Percentiles rank a stretch among this genome's conserved stretches.
Evolutionary conservation across 2,888 invertebrate species (phyloP).

Genomic region (Orgyia antiqua): DNA sequence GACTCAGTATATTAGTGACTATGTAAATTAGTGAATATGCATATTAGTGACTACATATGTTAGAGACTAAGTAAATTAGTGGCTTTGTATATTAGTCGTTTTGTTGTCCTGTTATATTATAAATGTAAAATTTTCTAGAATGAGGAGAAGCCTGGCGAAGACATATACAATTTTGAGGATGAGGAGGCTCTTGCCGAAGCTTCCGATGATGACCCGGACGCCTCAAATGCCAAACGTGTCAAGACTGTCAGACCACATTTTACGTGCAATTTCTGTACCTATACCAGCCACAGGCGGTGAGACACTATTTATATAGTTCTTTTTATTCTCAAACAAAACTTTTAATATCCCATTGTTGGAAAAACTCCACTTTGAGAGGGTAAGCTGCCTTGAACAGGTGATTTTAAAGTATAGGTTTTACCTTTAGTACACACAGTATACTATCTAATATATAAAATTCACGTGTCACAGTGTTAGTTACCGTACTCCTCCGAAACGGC

Average conservation of each 20-base stretch:
- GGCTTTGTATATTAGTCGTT: too few relatives aligned
- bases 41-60: too few relatives aligned
- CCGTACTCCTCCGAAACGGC: too few relatives aligned
- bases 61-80: too few relatives aligned
- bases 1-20: too few relatives aligned
- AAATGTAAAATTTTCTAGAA: constrained; percentile 11
- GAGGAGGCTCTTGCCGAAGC: constrained; percentile 67
- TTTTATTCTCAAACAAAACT: neutral
- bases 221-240: constrained; percentile 61
- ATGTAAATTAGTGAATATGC: too few relatives aligned
- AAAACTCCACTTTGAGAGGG: neutral
- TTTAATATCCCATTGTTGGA: neutral
- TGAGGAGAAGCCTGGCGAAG: constrained; percentile 58
- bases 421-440: too few relatives aligned
- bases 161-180: constrained; percentile 86
- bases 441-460: too few relatives aligned
- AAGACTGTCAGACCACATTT: constrained; percentile 79
- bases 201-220: constrained; percentile 49
- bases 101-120: too few relatives aligned
- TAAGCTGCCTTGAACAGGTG: too few relatives aligned
- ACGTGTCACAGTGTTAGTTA: too few relatives aligned
- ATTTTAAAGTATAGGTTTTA: too few relatives aligned
- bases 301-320: constrained; percentile 7
- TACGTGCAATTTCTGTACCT: constrained; percentile 94
- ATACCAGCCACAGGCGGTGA: constrained; percentile 91